Evolutionary conservation across 2,797 vertebrate species (phyloP), one percentile per base, ranked within the genome.

Genomic region (Typhlichthys subterraneus): DNA sequence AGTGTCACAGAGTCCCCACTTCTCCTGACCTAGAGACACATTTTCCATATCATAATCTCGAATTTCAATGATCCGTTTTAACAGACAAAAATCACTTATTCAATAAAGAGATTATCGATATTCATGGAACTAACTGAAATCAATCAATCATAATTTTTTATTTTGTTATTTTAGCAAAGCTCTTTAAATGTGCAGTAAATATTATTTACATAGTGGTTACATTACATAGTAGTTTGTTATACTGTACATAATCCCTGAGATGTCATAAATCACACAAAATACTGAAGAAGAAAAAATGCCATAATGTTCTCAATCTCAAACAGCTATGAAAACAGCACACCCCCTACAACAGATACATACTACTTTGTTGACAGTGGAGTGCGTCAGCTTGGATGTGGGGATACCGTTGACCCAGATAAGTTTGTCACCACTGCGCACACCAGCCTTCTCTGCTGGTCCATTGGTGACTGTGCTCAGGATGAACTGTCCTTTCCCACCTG

Each of bases 401-500:
- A 81, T 69, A 0, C 97, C 96, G 0, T 98, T 95, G 61, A 99
- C 89, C 90, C 96, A 96, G 61, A 99, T 75, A 53, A 99, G 91
- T 68, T 91, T 88, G 75, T 94, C 95, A 50, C 94, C 94, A 0
- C 70, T 73, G 1, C 82, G 87, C 58, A 98, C 93, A 0, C 96
- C 96, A 0, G 95, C 94, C 13, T 71, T 89, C 57, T 97, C 93
- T 0, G 96, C 96, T 0, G 95, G 92, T 13, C 96, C 93, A 0
- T 89, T 90, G 12, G 65, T 55, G 56, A 92, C 81, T 0, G 90
- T 89, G 63, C 53, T 89, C 58, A 98, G 72, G 33, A 85, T 82
- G 85, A 94, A 96, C 53, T 74, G 88, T 45, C 93, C 93, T 60
- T 73, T 93, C 31, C 62, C n/a, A 61, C 96, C 97, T 98, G 81